Conservation (phyloP, 1,140 invertebrate species). For the Zophobas morio region DNA sequence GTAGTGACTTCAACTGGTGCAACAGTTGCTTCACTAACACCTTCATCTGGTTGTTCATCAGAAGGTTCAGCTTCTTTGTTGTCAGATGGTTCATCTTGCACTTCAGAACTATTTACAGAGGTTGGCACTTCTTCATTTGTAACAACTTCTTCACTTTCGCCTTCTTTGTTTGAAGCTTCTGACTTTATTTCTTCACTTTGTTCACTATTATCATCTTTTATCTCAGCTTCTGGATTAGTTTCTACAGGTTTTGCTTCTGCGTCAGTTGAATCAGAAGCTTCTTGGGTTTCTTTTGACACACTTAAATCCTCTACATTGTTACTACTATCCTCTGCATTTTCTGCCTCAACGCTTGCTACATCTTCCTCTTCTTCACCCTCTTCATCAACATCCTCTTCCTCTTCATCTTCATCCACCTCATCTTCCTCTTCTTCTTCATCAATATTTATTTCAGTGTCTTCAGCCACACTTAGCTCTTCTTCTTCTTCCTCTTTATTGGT, state of each 20-base stretch:
- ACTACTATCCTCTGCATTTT: no score
- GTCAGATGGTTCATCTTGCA: not conserved
- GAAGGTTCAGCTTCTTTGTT: constrained; percentile 5
- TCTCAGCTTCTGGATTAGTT: no score
- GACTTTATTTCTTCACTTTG: not conserved
- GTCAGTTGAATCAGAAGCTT: no score
- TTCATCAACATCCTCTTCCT: constrained; percentile 52
- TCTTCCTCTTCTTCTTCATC: constrained; percentile 56
- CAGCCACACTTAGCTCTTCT: constrained; percentile 26
- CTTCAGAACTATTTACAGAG: not conserved
- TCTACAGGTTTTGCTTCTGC: no score
- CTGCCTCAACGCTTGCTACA: not conserved
- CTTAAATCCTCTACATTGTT: no score
- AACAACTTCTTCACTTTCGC: not conserved
- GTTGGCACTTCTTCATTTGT: not conserved
- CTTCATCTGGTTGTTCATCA: constrained; percentile 16
- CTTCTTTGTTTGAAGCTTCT: not conserved
- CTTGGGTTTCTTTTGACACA: no score
- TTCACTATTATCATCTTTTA: no score
- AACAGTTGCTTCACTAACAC: not conserved
- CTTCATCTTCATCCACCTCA: constrained; percentile 56
- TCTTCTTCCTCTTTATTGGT: constrained; percentile 31
- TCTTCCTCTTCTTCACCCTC: constrained; percentile 6
- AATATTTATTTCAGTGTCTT: constrained; percentile 53
- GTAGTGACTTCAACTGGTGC: constrained; percentile 14